These are phyloP conservation scores for Nomada ferruginata DNA, from an alignment of 2,888 invertebrate genomes.

Conservation along the genomic window DNA sequence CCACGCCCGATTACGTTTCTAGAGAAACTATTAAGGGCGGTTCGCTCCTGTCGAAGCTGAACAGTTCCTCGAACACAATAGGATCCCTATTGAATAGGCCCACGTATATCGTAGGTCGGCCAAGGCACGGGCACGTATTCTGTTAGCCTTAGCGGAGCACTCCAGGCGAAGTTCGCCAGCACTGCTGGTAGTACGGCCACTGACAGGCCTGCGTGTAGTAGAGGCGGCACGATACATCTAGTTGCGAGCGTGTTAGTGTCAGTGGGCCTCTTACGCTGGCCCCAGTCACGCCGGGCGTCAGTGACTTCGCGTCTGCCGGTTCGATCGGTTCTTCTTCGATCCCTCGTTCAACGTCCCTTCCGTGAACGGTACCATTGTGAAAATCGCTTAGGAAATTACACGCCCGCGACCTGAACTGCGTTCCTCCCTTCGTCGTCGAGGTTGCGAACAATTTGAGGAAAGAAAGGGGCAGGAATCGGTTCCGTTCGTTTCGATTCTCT, in stretches of 20 bases:
- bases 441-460: too few species aligned
- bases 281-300: conserved; percentile 82
- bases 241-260: conserved; percentile 67
- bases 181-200: conserved; percentile 53
- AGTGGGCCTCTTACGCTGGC: conserved; percentile 80
- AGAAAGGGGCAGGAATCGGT: too few species aligned
- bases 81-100: conserved; percentile 71
- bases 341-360: conserved; percentile 8
- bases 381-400: neutral
- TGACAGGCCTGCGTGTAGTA: conserved; percentile 46
- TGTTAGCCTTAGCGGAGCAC: conserved; percentile 61
- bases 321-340: conserved; percentile 78
- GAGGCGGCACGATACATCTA: conserved; percentile 65
- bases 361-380: neutral
- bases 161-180: conserved; percentile 59
- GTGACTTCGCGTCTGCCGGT: conserved; percentile 83
- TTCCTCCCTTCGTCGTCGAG: neutral
- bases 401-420: neutral
- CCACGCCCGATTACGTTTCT: conserved; percentile 62
- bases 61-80: conserved; percentile 73
- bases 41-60: conserved; percentile 67
- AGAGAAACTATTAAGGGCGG: conserved; percentile 71
- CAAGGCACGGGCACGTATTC: conserved; percentile 59
- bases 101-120: conserved; percentile 61
- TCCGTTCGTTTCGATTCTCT: too few species aligned